Base-by-base conservation (phyloP, 2,113 vertebrate genomes). In the Hassar affinis region DNA sequence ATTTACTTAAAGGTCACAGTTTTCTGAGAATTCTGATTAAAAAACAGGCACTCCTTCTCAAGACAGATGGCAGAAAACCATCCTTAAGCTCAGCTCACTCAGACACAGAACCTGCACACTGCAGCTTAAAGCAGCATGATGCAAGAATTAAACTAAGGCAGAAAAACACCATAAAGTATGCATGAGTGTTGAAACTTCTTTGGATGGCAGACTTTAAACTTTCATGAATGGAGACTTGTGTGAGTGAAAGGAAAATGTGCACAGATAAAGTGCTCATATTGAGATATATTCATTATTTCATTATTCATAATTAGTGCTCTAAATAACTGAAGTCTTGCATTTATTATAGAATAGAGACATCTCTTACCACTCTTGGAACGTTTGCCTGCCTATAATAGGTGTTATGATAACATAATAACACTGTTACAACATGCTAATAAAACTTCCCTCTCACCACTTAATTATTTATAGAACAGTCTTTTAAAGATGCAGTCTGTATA, bases 351-450 rank as follows among this genome's bases (percentile, higher is more conserved):
- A 80, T 62, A 79, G 69, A 74, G 69, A 62, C 51, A 62, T 64
- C 88, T 95, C 97, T 98, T 98, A 98, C 97, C 96, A 95, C 96
- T 95, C 91, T 95, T 98, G 93, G 94, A 95, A 94, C 96, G 92
- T 95, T 95, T 96, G 94, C 95, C 94, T 94, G 96, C 94, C 94
- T 92, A 95, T n/a, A 89, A 89, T 78, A 84, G 45, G 27, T 8
- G 15, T 75, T 30, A 27, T 30, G 30, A 75, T 51, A 75, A 33
- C 47, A 52, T 30, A 75, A 75, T 20, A 20, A 75, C 17, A 52
- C 27, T 30, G 20, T 10, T 33, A 52, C 8, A 54, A 33, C 15
- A 75, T 30, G 86, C 88, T 89, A 88, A 85, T 68, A 77, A 78
- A 56, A 76, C 54, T 45, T 57, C 14, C 33, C 20, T 42, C 47